Evolutionary conservation across 2,888 invertebrate genomes (phyloP), one percentile per base, ranked within the genome.

Genomic region (Rosalia funebris): DNA sequence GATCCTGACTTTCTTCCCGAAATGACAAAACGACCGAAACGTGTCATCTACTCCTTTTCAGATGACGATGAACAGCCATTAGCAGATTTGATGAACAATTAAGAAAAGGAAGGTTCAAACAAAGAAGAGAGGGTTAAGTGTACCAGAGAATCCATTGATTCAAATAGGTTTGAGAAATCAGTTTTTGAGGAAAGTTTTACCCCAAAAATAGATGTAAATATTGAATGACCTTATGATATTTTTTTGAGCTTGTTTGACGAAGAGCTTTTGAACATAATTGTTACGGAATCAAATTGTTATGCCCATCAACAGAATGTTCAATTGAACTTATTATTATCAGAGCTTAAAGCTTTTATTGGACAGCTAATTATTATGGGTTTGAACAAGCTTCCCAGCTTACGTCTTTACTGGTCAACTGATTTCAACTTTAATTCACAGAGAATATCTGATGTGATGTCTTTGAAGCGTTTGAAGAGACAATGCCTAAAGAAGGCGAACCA

Each of bases 401-500:
- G 7, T 3, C 7, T 25, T 7, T 25, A 25, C 7, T 25, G 7
- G 25, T 25, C 25, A 3, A 5, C 25, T 7, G 25, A 25, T 7
- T 25, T 25, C 3, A 25, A 25, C 25, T 25, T 7, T 7, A 3
- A 25, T 3, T 25, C 25, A 5, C 7, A 3, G 3, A 25, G 25
- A 5, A 7, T 25, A 5, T 5, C 25, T 7, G 25, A 3, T 5
- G 25, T 25, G 7, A 25, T 25, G 25, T 5, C 4, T 25, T 25
- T 25, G 25, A 3, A 25, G 7, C 25, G 25, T n/a, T n/a, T n/a
- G n/a, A n/a, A n/a, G n/a, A n/a, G n/a, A 25, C 25, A 37, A 55
- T 55, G 45, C 46, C 36, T 25, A 45, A 45, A 55, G 11, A 12
- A 14, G 39, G 31, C 17, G 39, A 19, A 17, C 4, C 1, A n/a